phyloP scores from a whole-genome alignment of 2,113 vertebrate species.

The Cyprinus carpio region DNA sequence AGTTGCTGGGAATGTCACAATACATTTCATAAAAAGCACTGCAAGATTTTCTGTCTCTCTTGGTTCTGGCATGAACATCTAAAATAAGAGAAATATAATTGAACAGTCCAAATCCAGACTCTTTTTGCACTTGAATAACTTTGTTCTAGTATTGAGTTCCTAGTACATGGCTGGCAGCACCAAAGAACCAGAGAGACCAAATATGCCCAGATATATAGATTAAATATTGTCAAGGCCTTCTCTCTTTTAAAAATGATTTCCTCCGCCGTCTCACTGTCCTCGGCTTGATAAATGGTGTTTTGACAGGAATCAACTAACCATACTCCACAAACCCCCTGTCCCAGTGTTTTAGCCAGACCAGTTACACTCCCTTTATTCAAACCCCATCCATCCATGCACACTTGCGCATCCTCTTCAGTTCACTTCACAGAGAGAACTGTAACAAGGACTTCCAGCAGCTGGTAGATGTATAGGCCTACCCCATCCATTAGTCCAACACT shows the following conservation, averaged over 20 bases:
- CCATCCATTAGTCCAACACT: not conserved
- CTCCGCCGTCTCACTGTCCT: not conserved
- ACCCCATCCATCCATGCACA: slow-evolving; percentile 7
- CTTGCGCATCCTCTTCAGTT: not conserved
- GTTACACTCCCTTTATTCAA: slow-evolving; percentile 23
- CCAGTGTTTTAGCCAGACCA: slow-evolving; percentile 36
- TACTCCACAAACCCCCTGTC: slow-evolving; percentile 15
- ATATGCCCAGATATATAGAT: not conserved
- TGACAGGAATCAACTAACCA: slow-evolving; percentile 42
- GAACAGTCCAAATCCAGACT: not conserved
- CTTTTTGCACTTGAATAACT: not conserved
- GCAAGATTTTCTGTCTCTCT: not conserved
- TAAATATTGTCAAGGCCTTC: slow-evolving; percentile 1
- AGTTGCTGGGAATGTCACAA: slow-evolving; percentile 41
- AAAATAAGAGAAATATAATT: slow-evolving; percentile 5
- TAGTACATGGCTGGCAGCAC: not conserved
- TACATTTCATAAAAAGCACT: slow-evolving; percentile 19
- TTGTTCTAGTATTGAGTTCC: not conserved
- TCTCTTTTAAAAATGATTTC: slow-evolving; percentile 4
- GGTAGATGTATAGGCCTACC: not conserved
- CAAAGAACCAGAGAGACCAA: slow-evolving; percentile 33
- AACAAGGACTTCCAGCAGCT: slow-evolving; percentile 30
- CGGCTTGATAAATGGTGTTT: slow-evolving; percentile 48
- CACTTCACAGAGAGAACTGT: slow-evolving; percentile 13
- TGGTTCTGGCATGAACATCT: not conserved